These are phyloP conservation scores for Bombus fervidus DNA, from an alignment of 1,140 invertebrate genomes.

Conservation along the genomic window DNA sequence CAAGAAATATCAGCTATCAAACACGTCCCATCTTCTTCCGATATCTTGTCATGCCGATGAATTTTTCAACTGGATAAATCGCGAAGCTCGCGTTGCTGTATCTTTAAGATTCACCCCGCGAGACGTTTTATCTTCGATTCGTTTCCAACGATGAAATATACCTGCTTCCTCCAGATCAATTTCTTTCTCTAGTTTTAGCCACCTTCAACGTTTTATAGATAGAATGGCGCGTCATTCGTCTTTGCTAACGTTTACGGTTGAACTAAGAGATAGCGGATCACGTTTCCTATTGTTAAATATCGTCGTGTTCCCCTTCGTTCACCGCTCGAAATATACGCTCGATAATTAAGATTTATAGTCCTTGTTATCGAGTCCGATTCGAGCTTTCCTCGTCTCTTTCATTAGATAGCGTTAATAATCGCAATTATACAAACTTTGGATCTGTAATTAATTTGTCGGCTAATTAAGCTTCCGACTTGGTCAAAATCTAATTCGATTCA, in stretches of 20 bases:
- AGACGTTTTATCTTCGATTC: conserved; percentile 1
- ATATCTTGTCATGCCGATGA: neutral
- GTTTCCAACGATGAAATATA: conserved; percentile 6
- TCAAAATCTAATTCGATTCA: neutral
- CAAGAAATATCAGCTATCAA: neutral
- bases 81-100: neutral
- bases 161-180: neutral
- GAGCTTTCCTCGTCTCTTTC: neutral
- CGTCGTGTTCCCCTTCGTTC: neutral
- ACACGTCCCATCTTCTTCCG: neutral
- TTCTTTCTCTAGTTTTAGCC: neutral
- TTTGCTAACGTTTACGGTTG: neutral
- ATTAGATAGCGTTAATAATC: neutral
- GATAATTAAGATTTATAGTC: neutral
- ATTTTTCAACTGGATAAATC: conserved; percentile 15
- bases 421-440: neutral
- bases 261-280: neutral
- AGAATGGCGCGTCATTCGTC: neutral
- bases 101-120: neutral
- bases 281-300: neutral
- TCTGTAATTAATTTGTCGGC: neutral
- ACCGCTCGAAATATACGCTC: too few relatives aligned
- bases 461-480: neutral
- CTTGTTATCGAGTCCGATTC: neutral
- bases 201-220: neutral